A percentile compares a stretch with the other conserved stretches of the same genome.
These are phyloP conservation scores for Drosophila bocqueti DNA, from an alignment of 1,140 invertebrate species.

Conservation along the genomic window DNA sequence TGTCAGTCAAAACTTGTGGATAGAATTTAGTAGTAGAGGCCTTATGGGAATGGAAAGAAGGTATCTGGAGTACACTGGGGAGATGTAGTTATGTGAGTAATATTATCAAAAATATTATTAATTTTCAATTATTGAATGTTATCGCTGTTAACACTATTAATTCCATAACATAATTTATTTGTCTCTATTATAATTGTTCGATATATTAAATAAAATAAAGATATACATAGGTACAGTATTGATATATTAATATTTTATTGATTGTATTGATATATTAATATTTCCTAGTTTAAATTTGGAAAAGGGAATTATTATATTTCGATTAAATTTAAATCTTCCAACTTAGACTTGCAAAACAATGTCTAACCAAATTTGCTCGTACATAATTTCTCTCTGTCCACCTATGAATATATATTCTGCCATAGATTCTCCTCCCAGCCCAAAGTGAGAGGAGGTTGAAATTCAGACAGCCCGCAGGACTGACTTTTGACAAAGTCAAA, in stretches of 20 bases:
- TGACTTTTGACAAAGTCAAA: conserved; percentile 74
- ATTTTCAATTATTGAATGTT: too few relatives aligned
- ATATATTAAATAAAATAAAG: too few relatives aligned
- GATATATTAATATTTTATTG: too few relatives aligned
- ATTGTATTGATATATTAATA: too few relatives aligned
- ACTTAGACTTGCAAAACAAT: not conserved
- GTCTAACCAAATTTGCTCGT: too few relatives aligned
- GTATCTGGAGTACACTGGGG: conserved; percentile 38
- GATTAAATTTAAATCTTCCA: not conserved
- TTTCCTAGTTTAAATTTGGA: too few relatives aligned
- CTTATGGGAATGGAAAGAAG: not conserved
- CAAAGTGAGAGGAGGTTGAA: conserved; percentile 21
- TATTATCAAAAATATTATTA: too few relatives aligned
- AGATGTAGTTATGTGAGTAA: too few relatives aligned
- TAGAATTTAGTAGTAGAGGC: not conserved
- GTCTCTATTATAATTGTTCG: too few relatives aligned
- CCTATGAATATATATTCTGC: conserved; percentile 2
- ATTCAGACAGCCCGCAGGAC: conserved; percentile 36
- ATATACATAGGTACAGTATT: too few relatives aligned
- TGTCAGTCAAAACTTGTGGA: conserved; percentile 54
- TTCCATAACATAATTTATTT: too few relatives aligned
- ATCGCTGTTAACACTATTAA: too few relatives aligned
- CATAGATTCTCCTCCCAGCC: conserved; percentile 46
- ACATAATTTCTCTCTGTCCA: conserved; percentile 13
- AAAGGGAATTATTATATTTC: not conserved